These are phyloP conservation scores for Phataginus tetradactyla DNA, from an alignment of 2,797 vertebrate species.

Conservation along the genomic window DNA sequence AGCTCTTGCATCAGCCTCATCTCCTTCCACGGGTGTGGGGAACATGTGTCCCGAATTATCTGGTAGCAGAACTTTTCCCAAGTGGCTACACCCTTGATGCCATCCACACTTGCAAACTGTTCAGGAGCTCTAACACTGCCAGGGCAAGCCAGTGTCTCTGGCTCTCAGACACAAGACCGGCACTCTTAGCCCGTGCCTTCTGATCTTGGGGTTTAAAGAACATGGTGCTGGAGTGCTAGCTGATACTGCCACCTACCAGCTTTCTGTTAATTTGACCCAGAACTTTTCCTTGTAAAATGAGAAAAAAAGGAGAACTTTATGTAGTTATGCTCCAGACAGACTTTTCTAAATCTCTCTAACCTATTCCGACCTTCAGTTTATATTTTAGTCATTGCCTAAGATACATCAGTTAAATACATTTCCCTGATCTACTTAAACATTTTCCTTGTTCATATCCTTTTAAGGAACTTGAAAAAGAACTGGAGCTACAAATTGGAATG, in stretches of 20 bases:
- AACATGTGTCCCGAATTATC: background rate
- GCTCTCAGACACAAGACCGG: background rate
- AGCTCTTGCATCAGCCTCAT: background rate
- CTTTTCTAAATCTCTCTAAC: background rate
- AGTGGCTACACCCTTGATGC: background rate
- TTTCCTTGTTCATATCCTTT: slow-evolving; percentile 44
- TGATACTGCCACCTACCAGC: background rate
- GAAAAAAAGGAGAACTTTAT: background rate
- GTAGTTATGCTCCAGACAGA: background rate
- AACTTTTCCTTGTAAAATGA: background rate
- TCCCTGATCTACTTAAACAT: background rate
- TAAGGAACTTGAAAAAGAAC: slow-evolving; percentile 96
- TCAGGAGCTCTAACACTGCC: background rate
- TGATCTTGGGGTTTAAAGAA: background rate
- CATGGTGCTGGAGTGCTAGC: background rate
- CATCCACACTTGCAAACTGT: background rate
- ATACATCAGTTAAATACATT: background rate
- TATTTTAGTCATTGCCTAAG: background rate
- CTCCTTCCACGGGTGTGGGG: background rate
- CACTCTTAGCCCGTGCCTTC: background rate
- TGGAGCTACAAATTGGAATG: slow-evolving; percentile 95
- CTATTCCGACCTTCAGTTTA: background rate
- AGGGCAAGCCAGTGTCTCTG: background rate
- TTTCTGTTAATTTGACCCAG: background rate
- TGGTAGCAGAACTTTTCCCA: background rate